Conservation (phyloP, 2,797 vertebrate genomes). For the Petrocephalus sullivani region DNA sequence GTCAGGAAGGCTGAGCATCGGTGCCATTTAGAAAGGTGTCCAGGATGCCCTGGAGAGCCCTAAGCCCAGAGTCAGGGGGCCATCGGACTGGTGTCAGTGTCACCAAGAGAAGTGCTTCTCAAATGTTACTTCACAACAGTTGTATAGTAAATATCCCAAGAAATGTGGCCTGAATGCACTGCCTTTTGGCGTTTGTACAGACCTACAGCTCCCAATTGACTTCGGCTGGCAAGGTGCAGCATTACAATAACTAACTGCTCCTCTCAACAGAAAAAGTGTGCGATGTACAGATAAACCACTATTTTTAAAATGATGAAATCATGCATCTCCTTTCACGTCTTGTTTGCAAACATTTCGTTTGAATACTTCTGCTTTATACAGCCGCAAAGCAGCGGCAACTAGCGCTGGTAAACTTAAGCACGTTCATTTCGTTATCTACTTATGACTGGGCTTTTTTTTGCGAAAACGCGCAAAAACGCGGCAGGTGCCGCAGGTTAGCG, state of each 20-base stretch:
- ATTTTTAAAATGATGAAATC: constrained; percentile 10
- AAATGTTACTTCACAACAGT: not conserved
- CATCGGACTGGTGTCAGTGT: not conserved
- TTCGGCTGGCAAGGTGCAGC: not conserved
- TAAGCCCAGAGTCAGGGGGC: not conserved
- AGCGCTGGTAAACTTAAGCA: not conserved
- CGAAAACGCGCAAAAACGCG: not conserved
- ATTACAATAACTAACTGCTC: not conserved
- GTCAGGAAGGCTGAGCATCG: not conserved
- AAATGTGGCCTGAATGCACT: not conserved
- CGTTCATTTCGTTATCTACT: not conserved
- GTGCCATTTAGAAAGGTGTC: not conserved
- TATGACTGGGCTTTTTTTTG: not conserved
- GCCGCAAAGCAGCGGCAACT: not conserved
- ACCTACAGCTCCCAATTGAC: not conserved
- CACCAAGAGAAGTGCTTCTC: not conserved
- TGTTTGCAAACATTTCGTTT: not conserved
- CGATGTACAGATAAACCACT: not conserved
- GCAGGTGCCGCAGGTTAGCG: not conserved
- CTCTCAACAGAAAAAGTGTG: not conserved
- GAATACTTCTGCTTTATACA: not conserved
- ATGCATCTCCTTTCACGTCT: not conserved
- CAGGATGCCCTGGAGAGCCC: not conserved
- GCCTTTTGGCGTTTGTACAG: not conserved
- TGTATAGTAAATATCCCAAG: not conserved